Conservation (phyloP, 2,113 vertebrate species). For the Tichodroma muraria region DNA sequence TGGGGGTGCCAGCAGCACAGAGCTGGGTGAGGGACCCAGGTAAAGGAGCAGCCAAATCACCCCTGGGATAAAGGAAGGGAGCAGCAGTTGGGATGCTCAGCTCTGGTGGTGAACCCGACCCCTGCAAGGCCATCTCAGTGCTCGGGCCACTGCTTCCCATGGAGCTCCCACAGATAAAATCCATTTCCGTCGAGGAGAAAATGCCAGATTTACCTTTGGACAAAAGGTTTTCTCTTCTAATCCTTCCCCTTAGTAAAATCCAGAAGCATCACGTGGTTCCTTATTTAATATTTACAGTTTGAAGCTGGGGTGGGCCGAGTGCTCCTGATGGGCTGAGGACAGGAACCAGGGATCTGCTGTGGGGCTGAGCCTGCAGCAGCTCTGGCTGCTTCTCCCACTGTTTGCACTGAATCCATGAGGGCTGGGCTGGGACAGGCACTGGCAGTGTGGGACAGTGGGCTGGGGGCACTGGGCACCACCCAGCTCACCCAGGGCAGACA, state of each 20-base stretch:
- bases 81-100: not conserved
- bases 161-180: not conserved
- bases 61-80: not conserved
- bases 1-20: not conserved
- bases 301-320: not conserved
- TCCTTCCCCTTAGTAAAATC: not conserved
- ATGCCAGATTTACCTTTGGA: not conserved
- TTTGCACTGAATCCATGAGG: accelerated
- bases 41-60: not conserved
- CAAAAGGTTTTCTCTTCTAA: not conserved
- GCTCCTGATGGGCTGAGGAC: accelerated
- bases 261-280: not conserved
- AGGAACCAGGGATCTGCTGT: not conserved
- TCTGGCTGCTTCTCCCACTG: not conserved
- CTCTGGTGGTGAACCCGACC: not conserved
- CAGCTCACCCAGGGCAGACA: accelerated
- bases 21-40: not conserved
- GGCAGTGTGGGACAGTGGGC: not conserved
- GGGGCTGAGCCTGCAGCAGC: not conserved
- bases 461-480: not conserved
- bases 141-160: not conserved
- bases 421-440: not conserved
- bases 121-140: accelerated
- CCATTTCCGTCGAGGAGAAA: not conserved
- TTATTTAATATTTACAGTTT: not conserved